These are phyloP conservation scores for Chinchilla lanigera DNA, from an alignment of 2,113 vertebrate species.

Conservation along the genomic window DNA sequence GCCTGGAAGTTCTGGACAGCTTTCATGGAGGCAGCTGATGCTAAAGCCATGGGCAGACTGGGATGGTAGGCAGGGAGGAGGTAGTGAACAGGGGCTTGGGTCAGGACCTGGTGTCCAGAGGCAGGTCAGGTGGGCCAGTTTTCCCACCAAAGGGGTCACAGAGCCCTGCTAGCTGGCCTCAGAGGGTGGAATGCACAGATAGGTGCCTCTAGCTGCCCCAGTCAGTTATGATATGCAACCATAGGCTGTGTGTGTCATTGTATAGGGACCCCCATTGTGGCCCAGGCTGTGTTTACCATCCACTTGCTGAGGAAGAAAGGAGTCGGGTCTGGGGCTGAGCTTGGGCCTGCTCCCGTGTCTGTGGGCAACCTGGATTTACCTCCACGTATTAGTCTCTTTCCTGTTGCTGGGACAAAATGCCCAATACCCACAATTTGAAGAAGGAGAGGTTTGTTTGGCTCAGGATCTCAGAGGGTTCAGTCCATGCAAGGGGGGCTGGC, in stretches of 20 bases:
- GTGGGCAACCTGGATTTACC: neutral
- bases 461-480: neutral
- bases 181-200: slow-evolving; percentile 81
- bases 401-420: neutral
- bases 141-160: slow-evolving; percentile 87
- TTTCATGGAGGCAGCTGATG: slow-evolving; percentile 29
- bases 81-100: slow-evolving; percentile 60
- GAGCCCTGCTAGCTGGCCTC: slow-evolving; percentile 82
- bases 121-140: neutral
- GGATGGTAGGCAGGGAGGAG: neutral
- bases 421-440: neutral
- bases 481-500: neutral
- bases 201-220: slow-evolving; percentile 80
- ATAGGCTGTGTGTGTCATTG: slow-evolving; percentile 81
- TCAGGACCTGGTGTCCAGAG: slow-evolving; percentile 76
- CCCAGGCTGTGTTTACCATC: slow-evolving; percentile 81
- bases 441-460: neutral
- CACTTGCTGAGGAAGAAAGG: slow-evolving; percentile 45
- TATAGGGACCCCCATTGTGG: slow-evolving; percentile 80
- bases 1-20: neutral
- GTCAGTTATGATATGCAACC: slow-evolving; percentile 85
- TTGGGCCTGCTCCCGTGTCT: neutral
- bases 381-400: neutral
- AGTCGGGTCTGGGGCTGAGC: neutral
- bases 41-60: neutral